Conservation (phyloP, 2,888 invertebrate species). For the Lathronympha strigana region DNA sequence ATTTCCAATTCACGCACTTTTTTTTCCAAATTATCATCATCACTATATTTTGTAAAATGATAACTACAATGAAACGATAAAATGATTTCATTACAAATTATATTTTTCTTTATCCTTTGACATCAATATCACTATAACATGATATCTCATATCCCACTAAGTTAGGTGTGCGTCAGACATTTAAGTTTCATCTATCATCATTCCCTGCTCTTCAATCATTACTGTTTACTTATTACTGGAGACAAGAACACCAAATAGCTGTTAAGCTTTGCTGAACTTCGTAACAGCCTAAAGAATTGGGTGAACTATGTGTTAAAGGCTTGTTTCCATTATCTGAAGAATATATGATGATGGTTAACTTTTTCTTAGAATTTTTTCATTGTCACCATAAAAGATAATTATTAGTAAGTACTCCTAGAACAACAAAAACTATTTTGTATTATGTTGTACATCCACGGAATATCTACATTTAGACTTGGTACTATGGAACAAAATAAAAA, state of each 20-base stretch:
- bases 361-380: too few species aligned
- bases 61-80: background rate
- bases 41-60: too few species aligned
- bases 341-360: too few species aligned
- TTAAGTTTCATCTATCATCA: slow-evolving; percentile 81
- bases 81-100: background rate
- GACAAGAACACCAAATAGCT: slow-evolving; percentile 81
- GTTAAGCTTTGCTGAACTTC: slow-evolving; percentile 69
- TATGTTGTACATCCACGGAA: too few species aligned
- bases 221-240: slow-evolving; percentile 72
- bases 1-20: background rate
- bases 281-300: slow-evolving; percentile 38
- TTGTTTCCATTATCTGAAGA: background rate
- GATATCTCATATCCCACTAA: slow-evolving; percentile 59
- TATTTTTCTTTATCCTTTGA: slow-evolving; percentile 21
- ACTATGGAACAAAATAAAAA: too few species aligned
- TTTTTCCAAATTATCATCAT: background rate
- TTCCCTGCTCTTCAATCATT: slow-evolving; percentile 77
- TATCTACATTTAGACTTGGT: too few species aligned
- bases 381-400: too few species aligned
- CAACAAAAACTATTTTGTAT: too few species aligned
- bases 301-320: background rate
- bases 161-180: slow-evolving; percentile 72
- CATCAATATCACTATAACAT: slow-evolving; percentile 50
- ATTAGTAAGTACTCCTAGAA: too few species aligned